phyloP scores from a whole-genome alignment of 2,113 vertebrate genomes.

The Hippolais icterina region DNA sequence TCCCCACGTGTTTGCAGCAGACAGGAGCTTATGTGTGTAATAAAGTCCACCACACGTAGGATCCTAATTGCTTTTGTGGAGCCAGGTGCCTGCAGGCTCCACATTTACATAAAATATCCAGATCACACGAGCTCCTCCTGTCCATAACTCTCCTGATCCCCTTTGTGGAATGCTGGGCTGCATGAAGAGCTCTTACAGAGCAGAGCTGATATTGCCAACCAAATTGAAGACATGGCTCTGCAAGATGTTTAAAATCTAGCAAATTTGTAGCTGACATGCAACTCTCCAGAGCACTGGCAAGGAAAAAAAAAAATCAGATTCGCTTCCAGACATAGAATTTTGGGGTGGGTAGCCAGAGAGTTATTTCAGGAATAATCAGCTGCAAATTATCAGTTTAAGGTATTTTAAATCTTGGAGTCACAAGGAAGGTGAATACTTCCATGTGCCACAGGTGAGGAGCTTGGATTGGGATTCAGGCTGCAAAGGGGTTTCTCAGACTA shows the following conservation, averaged over 20 bases:
- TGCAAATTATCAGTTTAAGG: background rate
- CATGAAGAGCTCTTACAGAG: background rate
- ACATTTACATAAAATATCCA: background rate
- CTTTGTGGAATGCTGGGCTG: background rate
- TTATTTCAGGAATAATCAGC: background rate
- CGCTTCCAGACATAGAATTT: background rate
- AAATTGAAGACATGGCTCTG: background rate
- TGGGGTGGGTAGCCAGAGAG: background rate
- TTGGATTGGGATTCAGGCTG: background rate
- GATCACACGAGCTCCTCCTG: background rate
- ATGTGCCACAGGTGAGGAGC: background rate
- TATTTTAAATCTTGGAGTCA: background rate
- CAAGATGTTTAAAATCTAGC: slow-evolving; percentile 24
- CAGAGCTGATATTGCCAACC: background rate
- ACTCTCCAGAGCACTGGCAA: background rate
- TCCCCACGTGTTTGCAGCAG: background rate
- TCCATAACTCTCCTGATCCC: background rate
- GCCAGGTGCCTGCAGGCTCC: background rate
- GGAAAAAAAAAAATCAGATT: background rate
- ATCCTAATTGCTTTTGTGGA: slow-evolving; percentile 20
- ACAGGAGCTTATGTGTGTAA: background rate
- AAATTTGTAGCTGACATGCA: background rate
- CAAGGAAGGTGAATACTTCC: background rate
- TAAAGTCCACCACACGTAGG: background rate
- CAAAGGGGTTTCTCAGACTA: background rate